Conservation (phyloP, 2,113 vertebrate species). For the Tichodroma muraria region DNA sequence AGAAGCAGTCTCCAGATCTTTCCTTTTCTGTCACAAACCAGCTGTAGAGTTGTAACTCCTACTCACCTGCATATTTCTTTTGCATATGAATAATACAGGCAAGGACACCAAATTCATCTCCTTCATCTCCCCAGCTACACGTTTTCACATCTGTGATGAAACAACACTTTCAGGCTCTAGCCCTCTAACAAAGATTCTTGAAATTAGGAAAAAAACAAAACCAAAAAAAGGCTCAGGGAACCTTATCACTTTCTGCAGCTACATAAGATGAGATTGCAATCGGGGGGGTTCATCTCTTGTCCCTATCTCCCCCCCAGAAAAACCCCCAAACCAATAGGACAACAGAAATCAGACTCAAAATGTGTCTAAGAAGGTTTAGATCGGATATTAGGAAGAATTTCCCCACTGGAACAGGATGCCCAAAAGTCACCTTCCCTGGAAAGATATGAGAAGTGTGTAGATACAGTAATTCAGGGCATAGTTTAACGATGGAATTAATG, state of each 20-base stretch:
- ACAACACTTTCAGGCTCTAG: neutral
- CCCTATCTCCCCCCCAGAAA: too few relatives aligned
- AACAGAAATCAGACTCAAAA: neutral
- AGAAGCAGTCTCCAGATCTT: neutral
- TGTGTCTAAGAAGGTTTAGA: neutral
- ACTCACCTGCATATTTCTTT: accelerated
- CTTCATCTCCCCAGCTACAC: neutral
- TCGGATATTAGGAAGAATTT: neutral
- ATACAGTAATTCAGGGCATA: neutral
- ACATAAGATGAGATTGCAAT: neutral
- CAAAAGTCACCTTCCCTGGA: neutral
- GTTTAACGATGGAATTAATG: neutral
- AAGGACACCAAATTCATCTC: neutral
- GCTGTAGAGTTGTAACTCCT: neutral
- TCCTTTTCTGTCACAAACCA: neutral
- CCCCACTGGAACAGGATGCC: accelerated
- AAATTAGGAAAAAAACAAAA: too few relatives aligned
- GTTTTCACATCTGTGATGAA: neutral
- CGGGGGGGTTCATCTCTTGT: accelerated
- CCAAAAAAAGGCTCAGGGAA: accelerated
- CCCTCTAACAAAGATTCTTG: neutral
- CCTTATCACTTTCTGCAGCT: neutral
- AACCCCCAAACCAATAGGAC: neutral
- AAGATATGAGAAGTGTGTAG: neutral
- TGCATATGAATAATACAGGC: neutral